Conservation (phyloP, 1,140 invertebrate genomes). For the Penaeus japonicus region DNA sequence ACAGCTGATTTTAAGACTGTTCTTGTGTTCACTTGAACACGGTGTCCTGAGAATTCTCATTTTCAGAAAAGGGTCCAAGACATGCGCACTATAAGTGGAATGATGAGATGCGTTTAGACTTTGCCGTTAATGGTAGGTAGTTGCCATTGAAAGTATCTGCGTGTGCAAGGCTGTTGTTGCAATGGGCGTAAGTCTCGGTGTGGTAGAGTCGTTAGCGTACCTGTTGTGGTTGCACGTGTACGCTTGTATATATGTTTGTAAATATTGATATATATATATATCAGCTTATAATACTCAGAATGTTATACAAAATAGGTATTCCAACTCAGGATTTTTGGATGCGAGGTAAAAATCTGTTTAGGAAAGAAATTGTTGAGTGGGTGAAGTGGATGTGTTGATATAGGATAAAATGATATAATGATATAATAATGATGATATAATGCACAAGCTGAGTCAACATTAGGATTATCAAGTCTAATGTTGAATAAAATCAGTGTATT, state of each 20-base stretch:
- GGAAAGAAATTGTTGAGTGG: no score
- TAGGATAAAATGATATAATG: no score
- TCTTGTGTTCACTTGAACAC: no score
- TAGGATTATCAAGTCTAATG: no score
- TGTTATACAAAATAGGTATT: not conserved
- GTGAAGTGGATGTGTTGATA: no score
- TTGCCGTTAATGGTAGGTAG: not conserved
- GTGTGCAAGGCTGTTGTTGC: not conserved
- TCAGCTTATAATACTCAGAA: no score
- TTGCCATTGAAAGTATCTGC: not conserved
- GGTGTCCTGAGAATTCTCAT: no score
- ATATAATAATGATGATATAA: no score
- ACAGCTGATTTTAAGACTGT: no score
- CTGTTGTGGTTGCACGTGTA: not conserved
- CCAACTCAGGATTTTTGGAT: not conserved
- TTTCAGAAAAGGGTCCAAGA: not conserved
- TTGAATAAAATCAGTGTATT: no score
- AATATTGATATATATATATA: not conserved
- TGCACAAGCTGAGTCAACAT: no score
- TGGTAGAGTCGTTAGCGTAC: not conserved
- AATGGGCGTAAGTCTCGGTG: not conserved
- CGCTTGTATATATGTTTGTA: not conserved
- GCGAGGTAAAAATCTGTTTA: no score
- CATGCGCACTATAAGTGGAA: not conserved
- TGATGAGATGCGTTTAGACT: not conserved